Conservation (phyloP, 2,797 vertebrate genomes). For the Oreochromis grahami region DNA sequence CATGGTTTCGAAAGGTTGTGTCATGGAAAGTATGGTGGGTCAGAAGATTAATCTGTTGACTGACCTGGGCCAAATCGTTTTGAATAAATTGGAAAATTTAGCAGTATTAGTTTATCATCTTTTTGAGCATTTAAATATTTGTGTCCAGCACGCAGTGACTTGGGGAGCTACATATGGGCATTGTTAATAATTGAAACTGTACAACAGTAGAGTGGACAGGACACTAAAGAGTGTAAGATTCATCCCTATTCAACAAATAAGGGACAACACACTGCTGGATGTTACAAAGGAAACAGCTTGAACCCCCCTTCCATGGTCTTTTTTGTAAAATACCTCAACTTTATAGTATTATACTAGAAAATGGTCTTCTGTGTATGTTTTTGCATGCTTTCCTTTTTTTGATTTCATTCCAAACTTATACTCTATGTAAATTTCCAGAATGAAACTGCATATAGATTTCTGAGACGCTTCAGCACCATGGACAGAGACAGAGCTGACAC, state of each 20-base stretch:
- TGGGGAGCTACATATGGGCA: neutral
- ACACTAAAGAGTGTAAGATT: neutral
- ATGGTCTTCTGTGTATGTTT: neutral
- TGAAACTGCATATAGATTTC: neutral
- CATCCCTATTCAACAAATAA: neutral
- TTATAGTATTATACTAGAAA: neutral
- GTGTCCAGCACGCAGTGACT: fast-evolving
- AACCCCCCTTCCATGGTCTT: neutral
- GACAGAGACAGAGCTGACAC: neutral
- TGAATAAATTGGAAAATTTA: neutral
- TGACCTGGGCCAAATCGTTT: neutral
- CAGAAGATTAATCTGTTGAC: neutral
- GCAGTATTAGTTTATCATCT: neutral
- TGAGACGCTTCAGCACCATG: neutral
- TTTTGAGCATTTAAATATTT: neutral
- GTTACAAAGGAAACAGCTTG: neutral
- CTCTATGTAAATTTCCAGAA: neutral
- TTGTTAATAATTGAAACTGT: neutral
- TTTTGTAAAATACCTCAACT: neutral
- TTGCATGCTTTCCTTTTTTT: neutral
- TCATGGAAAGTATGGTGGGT: neutral
- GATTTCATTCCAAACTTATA: neutral
- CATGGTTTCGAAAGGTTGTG: neutral
- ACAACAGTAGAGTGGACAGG: neutral
- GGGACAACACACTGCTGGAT: neutral